A percentile compares a stretch with the other conserved stretches of the same genome.
Evolutionary conservation across 2,113 vertebrate genomes (phyloP).

Genomic region (Rhea americana): DNA sequence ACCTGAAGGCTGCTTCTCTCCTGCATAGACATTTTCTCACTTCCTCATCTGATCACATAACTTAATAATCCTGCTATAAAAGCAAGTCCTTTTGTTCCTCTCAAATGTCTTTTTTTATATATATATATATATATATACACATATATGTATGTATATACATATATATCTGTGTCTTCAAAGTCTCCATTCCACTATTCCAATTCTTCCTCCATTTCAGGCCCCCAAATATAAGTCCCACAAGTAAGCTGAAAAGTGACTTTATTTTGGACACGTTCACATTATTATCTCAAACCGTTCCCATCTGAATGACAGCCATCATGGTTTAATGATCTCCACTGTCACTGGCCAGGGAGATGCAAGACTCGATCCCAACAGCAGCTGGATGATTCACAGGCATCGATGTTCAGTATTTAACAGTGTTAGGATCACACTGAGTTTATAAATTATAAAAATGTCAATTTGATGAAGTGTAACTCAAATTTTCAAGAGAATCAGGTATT

Average conservation of each 20-base stretch:
- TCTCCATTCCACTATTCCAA: not conserved
- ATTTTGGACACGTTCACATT: not conserved
- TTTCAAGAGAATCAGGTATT: conserved; percentile 52
- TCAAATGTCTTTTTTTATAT: not conserved
- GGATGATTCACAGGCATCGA: conserved; percentile 16
- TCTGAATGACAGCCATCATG: not conserved
- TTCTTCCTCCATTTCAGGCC: not conserved
- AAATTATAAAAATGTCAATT: conserved; percentile 44
- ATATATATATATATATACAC: too few species aligned
- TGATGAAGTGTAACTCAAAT: conserved; percentile 46
- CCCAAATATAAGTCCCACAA: not conserved
- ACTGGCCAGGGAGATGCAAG: not conserved
- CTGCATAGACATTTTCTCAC: not conserved
- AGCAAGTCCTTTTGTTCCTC: not conserved
- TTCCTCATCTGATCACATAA: not conserved
- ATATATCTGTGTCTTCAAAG: not conserved
- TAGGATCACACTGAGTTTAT: not conserved
- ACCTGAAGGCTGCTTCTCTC: not conserved
- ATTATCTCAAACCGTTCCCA: not conserved
- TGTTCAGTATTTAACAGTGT: not conserved
- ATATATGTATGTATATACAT: too few species aligned
- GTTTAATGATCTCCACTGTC: conserved; percentile 26
- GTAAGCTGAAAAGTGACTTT: not conserved
- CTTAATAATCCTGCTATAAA: not conserved
- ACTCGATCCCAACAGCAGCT: conserved; percentile 42